Evolutionary conservation across 1,140 invertebrate species (phyloP).

Genomic region (Pseudomyrmex sp.): DNA sequence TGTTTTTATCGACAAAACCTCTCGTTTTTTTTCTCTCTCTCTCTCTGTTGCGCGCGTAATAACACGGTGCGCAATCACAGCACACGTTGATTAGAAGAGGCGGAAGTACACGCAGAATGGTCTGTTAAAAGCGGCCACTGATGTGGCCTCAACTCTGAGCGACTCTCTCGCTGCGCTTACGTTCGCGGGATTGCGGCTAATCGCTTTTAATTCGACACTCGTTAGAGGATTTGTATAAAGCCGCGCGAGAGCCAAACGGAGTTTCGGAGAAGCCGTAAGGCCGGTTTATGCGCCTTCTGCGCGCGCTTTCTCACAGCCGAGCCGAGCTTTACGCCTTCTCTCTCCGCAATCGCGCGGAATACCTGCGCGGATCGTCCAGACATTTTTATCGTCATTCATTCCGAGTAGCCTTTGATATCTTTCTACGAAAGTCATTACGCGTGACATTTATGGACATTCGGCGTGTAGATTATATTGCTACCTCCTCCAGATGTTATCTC

Average conservation of each 20-base stretch:
- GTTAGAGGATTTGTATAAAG: constrained; percentile 44
- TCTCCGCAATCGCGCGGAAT: not conserved
- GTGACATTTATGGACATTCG: constrained; percentile 7
- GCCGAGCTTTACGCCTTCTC: constrained; percentile 17
- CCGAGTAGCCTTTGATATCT: not conserved
- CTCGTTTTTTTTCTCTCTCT: not conserved
- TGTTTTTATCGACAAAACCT: constrained; percentile 62
- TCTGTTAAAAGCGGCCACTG: constrained; percentile 46
- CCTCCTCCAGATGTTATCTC: not conserved
- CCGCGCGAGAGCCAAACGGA: constrained; percentile 15
- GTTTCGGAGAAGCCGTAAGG: constrained; percentile 66
- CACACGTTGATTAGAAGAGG: constrained; percentile 59
- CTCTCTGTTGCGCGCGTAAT: constrained; percentile 28
- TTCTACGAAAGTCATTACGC: constrained; percentile 26
- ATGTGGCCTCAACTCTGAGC: not conserved
- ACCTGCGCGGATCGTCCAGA: constrained; percentile 18
- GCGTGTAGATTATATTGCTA: not conserved
- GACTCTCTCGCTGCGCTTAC: constrained; percentile 7
- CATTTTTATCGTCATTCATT: constrained; percentile 29
- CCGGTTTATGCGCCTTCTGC: constrained; percentile 24
- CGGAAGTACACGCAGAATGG: constrained; percentile 46
- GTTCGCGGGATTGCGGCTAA: constrained; percentile 40
- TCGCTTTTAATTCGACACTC: constrained; percentile 63
- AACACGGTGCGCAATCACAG: constrained; percentile 53
- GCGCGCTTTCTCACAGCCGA: constrained; percentile 52